phyloP scores from a whole-genome alignment of 1,140 invertebrate genomes.

The Drosophila quadrilineata region DNA sequence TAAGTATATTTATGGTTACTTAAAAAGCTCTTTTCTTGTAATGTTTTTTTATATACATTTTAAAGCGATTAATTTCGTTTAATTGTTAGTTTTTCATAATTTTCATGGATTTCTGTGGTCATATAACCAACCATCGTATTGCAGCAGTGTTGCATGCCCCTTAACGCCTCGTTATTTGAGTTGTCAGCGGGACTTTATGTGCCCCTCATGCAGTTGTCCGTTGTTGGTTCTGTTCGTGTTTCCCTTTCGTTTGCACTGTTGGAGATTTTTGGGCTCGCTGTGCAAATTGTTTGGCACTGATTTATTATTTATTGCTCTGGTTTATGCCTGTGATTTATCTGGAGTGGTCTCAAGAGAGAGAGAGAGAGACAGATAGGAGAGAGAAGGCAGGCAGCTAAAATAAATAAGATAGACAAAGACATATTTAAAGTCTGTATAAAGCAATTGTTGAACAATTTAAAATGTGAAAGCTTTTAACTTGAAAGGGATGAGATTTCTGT shows the following conservation, averaged over 20 bases:
- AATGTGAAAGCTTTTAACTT: no score
- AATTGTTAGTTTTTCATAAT: conserved; percentile 60
- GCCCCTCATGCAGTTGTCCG: not conserved
- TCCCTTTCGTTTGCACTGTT: not conserved
- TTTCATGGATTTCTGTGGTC: conserved; percentile 38
- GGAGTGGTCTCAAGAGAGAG: conserved; percentile 10
- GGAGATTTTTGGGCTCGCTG: conserved; percentile 30
- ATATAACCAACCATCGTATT: no score
- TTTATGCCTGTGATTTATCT: conserved; percentile 67
- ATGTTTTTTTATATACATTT: conserved; percentile 36
- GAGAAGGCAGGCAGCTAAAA: not conserved
- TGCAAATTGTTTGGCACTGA: conserved; percentile 67
- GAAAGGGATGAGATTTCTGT: not conserved
- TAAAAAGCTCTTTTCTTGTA: no score
- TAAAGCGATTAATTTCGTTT: conserved; percentile 67
- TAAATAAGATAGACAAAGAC: no score
- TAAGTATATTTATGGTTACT: no score
- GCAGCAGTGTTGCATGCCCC: no score
- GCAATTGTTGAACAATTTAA: conserved; percentile 45
- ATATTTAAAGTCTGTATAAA: not conserved
- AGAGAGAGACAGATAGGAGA: not conserved
- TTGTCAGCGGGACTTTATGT: conserved; percentile 47
- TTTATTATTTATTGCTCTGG: conserved; percentile 75
- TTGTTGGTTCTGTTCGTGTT: not conserved
- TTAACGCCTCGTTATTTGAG: no score